Percentiles rank a stretch among this genome's conserved stretches.
Evolutionary conservation across 1,140 invertebrate genomes (phyloP).

Genomic region (Venturia canescens): DNA sequence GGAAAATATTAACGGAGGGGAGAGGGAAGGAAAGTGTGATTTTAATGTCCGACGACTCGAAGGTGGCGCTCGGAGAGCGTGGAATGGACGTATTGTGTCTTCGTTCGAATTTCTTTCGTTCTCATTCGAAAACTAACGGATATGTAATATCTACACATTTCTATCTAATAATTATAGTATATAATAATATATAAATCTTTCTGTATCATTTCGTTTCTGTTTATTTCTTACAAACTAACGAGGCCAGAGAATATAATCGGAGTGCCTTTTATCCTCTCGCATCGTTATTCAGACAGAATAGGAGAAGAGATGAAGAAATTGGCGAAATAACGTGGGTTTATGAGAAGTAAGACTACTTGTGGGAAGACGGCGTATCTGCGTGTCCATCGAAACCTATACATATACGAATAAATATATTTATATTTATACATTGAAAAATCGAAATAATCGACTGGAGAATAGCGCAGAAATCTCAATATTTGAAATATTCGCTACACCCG

Average conservation of each 20-base stretch:
- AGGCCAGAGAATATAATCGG: neutral
- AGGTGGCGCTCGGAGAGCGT: conserved; percentile 30
- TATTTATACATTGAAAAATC: neutral
- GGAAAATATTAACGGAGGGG: neutral
- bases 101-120: neutral
- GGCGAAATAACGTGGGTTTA: conserved; percentile 52
- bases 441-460: neutral
- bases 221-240: conserved; percentile 37
- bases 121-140: conserved; percentile 22
- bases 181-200: conserved; percentile 47
- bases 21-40: conserved; percentile 3
- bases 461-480: neutral
- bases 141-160: conserved; percentile 52
- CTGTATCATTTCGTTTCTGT: neutral
- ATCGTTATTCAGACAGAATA: neutral
- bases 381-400: neutral
- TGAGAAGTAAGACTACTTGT: conserved; percentile 56
- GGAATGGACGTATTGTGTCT: conserved; percentile 48
- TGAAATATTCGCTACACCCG: neutral
- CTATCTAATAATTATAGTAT: conserved; percentile 41
- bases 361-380: conserved; percentile 59
- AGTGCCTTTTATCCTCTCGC: neutral
- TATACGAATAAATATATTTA: neutral
- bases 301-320: conserved; percentile 44
- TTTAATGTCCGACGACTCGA: conserved; percentile 7